Evolutionary conservation across 2,113 vertebrate species (phyloP).

Genomic region (Oncorhynchus mykiss): DNA sequence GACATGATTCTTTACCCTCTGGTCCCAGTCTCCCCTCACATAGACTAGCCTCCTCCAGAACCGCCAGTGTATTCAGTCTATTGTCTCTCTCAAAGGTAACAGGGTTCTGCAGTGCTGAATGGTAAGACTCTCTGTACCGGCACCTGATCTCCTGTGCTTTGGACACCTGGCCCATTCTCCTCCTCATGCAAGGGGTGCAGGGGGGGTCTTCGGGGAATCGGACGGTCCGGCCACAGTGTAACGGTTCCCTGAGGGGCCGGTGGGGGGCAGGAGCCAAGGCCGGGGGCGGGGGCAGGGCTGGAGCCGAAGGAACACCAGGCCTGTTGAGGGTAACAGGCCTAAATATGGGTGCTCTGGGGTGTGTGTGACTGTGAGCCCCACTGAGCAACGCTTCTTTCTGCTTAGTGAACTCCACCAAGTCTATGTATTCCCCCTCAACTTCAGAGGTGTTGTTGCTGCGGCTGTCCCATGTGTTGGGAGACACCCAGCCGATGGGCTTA

Average conservation of each 20-base stretch:
- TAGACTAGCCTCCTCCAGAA: constrained; percentile 65
- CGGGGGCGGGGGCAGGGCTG: background rate
- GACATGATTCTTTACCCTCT: constrained; percentile 17
- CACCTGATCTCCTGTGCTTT: constrained; percentile 59
- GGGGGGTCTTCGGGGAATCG: constrained; percentile 74
- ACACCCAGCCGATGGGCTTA: constrained; percentile 55
- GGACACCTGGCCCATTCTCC: constrained; percentile 56
- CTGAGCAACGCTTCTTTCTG: constrained; percentile 32
- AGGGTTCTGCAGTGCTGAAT: constrained; percentile 72
- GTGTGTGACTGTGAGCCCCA: constrained; percentile 28
- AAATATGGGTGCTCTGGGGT: background rate
- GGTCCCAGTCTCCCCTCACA: background rate
- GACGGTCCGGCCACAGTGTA: constrained; percentile 48
- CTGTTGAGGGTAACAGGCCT: background rate
- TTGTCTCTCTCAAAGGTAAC: constrained; percentile 50
- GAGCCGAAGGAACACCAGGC: background rate
- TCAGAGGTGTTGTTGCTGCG: constrained; percentile 45
- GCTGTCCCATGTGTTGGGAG: constrained; percentile 71
- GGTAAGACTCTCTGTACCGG: constrained; percentile 78
- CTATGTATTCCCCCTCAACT: constrained; percentile 80
- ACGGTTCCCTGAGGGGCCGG: background rate
- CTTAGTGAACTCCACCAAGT: constrained; percentile 72
- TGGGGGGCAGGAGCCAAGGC: background rate
- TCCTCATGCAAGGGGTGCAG: constrained; percentile 69
- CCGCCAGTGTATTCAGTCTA: constrained; percentile 50